Evolutionary conservation across 2,113 vertebrate genomes (phyloP).

Genomic region (Paratilapia polleni): DNA sequence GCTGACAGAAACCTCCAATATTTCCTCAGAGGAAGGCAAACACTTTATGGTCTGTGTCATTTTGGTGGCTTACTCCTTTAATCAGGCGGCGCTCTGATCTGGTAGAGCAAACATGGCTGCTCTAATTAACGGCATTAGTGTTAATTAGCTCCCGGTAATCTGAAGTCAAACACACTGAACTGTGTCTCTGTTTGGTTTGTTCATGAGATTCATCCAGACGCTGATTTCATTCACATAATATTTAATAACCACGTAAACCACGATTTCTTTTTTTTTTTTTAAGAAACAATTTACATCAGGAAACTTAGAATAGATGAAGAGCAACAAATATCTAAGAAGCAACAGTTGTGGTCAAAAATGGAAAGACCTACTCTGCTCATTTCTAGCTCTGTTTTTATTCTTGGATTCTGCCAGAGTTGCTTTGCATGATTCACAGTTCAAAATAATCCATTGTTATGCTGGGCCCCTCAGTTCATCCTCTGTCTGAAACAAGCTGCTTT

Average conservation of each 20-base stretch:
- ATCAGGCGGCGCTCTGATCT: constrained; percentile 42
- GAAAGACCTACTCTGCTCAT: too few species aligned
- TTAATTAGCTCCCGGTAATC: constrained; percentile 31
- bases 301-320: not conserved
- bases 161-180: constrained; percentile 17
- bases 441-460: not conserved
- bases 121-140: constrained; percentile 29
- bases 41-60: not conserved
- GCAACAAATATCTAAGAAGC: not conserved
- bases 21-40: constrained; percentile 39
- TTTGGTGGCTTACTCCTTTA: constrained; percentile 43
- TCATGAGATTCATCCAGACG: not conserved
- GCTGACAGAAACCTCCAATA: not conserved
- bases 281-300: not conserved
- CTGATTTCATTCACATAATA: not conserved
- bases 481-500: not conserved
- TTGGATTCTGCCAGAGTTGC: not conserved
- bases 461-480: not conserved
- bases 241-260: not conserved
- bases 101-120: constrained; percentile 33
- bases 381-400: not conserved
- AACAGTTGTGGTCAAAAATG: not conserved
- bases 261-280: not conserved
- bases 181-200: constrained; percentile 4
- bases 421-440: not conserved